Evolutionary conservation across 2,888 invertebrate species (phyloP), one percentile per base, ranked within the genome.

Genomic region (Sminthurides aquaticus): DNA sequence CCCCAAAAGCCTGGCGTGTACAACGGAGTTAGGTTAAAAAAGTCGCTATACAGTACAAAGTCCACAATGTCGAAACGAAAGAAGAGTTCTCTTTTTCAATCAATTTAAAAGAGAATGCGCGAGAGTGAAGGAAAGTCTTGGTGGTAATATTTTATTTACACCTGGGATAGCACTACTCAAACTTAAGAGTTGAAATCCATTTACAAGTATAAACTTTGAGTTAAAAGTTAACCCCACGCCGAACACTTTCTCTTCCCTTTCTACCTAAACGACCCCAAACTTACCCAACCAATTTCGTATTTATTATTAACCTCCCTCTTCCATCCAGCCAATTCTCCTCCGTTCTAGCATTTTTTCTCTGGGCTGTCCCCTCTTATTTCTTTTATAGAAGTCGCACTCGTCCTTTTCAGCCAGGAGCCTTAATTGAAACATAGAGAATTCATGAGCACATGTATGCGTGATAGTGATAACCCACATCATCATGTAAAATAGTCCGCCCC

Each of bases 111-210:
- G 20, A 20, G 52, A 18, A 52, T 22, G 20, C 18, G 52, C 5
- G n/a, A n/a, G n/a, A n/a, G n/a, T n/a, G 22, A 52, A 52, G 52
- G 20, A 5, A 15, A 20, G 52, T 52, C 20, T 5, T 5, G 5
- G 8, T 5, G 5, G 52, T 52, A 52, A 52, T 52, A 52, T 5
- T 20, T 52, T 52, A 52, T 52, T 52, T 52, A 52, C 52, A 52
- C 22, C 52, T 52, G 52, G 52, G 52, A 52, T 52, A 34, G 34
- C 34, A 20, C 34, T 22, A 58, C 56, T 60, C 60, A 52, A 52
- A 43, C 59, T 64, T 54, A 64, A 64, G 52, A 52, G 60, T 60
- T 64, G 64, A 64, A 59, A 64, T 64, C 64, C 60, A 60, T 64
- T 64, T 64, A 59, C 64, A 63, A 60, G 60, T 60, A 64, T 56